Conservation (phyloP, 2,797 vertebrate species). For the Antennarius maculatus region DNA sequence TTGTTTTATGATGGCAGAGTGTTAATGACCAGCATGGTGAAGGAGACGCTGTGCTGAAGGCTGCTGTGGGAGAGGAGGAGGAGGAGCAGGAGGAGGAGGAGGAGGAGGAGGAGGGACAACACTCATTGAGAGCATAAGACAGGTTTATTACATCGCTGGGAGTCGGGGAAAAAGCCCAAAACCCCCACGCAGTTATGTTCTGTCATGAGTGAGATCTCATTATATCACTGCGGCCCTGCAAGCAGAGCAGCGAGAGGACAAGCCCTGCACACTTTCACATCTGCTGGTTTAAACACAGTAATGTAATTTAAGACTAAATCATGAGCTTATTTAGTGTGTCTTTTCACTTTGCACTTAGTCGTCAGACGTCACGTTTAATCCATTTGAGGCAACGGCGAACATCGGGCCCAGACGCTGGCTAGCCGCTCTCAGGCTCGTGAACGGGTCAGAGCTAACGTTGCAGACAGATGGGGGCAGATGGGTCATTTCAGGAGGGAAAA, state of each 20-base stretch:
- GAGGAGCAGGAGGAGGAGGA: slow-evolving; percentile 23
- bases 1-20: slow-evolving; percentile 81
- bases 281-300: slow-evolving; percentile 27
- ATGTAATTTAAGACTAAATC: slow-evolving; percentile 51
- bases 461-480: slow-evolving; percentile 1
- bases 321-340: slow-evolving; percentile 18
- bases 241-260: slow-evolving; percentile 19
- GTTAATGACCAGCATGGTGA: slow-evolving; percentile 78
- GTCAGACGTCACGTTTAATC: slow-evolving; percentile 48
- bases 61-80: slow-evolving; percentile 34
- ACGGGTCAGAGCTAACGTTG: slow-evolving; percentile 20
- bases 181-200: slow-evolving; percentile 38
- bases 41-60: slow-evolving; percentile 52
- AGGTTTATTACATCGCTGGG: slow-evolving; percentile 59
- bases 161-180: slow-evolving; percentile 50
- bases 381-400: slow-evolving; percentile 38
- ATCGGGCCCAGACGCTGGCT: slow-evolving; percentile 8
- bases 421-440: slow-evolving; percentile 13
- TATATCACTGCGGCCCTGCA: slow-evolving; percentile 32
- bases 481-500: slow-evolving; percentile 33
- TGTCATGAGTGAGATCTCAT: slow-evolving; percentile 34
- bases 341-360: slow-evolving; percentile 18
- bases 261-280: slow-evolving; percentile 31
- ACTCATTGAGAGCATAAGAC: slow-evolving; percentile 57
- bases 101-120: slow-evolving; percentile 43